Evolutionary conservation across 2,888 invertebrate species (phyloP).

Genomic region (Clusia tigrina): DNA sequence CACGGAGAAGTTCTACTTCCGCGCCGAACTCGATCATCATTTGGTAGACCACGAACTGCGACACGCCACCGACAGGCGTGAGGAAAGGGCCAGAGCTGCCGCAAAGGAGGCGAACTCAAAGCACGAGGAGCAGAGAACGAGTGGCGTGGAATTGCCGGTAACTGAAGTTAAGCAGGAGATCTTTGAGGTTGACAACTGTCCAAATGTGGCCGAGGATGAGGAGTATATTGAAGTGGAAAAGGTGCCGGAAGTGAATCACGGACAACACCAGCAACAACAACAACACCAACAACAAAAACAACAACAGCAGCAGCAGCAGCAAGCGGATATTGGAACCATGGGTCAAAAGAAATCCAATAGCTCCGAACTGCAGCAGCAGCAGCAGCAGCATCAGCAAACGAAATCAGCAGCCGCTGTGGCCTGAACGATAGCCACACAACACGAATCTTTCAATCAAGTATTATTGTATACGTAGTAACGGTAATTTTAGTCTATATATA

Average conservation of each 20-base stretch:
- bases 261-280: conserved; percentile 28
- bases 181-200: conserved; percentile 27
- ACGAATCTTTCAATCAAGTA: not conserved
- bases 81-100: conserved; percentile 1
- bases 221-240: conserved; percentile 65
- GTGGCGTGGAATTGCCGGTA: conserved; percentile 21
- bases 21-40: conserved; percentile 91
- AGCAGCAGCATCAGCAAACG: not conserved
- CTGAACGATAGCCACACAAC: not conserved
- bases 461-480: not conserved
- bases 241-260: conserved; percentile 46
- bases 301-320: not conserved
- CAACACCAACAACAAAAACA: conserved; percentile 32
- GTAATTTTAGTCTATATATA: not conserved
- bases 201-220: conserved; percentile 55
- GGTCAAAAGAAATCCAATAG: too few species aligned
- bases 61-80: conserved; percentile 33
- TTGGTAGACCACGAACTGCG: conserved; percentile 68
- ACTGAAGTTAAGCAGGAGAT: conserved; percentile 39
- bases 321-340: too few species aligned
- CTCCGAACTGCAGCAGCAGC: conserved; percentile 39
- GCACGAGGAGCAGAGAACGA: conserved; percentile 11
- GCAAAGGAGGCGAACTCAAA: conserved; percentile 17
- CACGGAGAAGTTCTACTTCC: conserved; percentile 87
- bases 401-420: not conserved